Evolutionary conservation across 2,888 invertebrate genomes (phyloP), one percentile per base, ranked within the genome.

Genomic region (Dasysyrphus tricinctus): DNA sequence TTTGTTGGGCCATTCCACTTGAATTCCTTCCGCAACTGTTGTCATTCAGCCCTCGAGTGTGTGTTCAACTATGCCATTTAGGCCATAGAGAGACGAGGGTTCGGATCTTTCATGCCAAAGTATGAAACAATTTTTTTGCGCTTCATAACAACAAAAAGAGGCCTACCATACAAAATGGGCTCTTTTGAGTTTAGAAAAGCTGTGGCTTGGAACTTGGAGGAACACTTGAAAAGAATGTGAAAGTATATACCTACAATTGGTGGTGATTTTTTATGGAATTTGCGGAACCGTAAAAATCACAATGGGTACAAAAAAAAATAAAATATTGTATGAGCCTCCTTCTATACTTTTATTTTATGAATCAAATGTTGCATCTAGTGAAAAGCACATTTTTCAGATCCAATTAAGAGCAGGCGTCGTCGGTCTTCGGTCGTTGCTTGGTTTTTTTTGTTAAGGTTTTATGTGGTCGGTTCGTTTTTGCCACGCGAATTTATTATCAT

Each of bases 21-120:
- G 84, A 85, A 80, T 85, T 85, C 84, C 65, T 77, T 80, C 84
- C 84, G 80, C 84, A 85, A 85, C 84, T 80, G 84, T 77, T 80
- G 80, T 84, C 84, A 76, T 84, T 84, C 76, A 80, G 80, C 84
- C 70, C 67, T 84, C 63, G 80, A 84, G 84, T 84, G 84, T 80
- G 75, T 84, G 80, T 77, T 84, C 84, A 80, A 84, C 84, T 80
- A 80, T 80, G 70, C 80, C 69, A 79, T 82, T 82, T 65, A 77
- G 51, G 77, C 39, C 61, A 56, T 16, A 47, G 19, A 61, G 44
- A 63, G 69, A 29, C 61, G 49, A 59, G 69, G 61, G 74, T 57
- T 74, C 69, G 44, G 42, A 42, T 67, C 63, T 54, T 57, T 61
- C 57, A 72, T 72, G 14, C 24, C 12, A 19, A 75, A 83, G 70